These are phyloP conservation scores for Heterochromis multidens DNA, from an alignment of 2,113 vertebrate genomes.

Conservation along the genomic window DNA sequence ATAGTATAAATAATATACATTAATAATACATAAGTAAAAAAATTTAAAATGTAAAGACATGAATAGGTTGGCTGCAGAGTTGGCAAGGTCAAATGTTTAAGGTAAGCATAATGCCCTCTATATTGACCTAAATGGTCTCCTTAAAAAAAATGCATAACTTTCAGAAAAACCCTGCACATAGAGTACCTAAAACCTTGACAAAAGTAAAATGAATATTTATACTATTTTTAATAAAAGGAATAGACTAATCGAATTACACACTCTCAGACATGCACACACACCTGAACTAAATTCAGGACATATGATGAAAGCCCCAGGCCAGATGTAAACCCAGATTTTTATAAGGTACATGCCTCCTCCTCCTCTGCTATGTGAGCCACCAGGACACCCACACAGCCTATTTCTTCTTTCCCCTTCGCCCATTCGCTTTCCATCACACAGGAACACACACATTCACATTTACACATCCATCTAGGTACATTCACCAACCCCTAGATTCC, in stretches of 20 bases:
- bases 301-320: slow-evolving; percentile 36
- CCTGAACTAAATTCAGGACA: slow-evolving; percentile 36
- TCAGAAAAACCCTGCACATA: background rate
- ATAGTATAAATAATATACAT: background rate
- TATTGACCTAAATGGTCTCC: background rate
- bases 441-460: background rate
- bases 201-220: background rate
- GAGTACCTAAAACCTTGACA: background rate
- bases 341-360: slow-evolving; percentile 23
- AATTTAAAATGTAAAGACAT: background rate
- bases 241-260: background rate
- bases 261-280: background rate
- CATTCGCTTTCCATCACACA: background rate
- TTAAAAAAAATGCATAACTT: background rate
- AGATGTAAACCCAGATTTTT: slow-evolving; percentile 49
- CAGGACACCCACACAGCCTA: slow-evolving; percentile 19
- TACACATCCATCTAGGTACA: background rate
- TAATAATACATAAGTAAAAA: background rate
- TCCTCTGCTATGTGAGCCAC: slow-evolving; percentile 37
- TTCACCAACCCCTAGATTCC: background rate
- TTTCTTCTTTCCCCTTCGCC: slow-evolving; percentile 14
- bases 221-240: background rate
- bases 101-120: background rate
- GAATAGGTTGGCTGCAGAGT: background rate
- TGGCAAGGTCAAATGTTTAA: background rate